Conservation (phyloP, 2,797 vertebrate species). For the Anguilla marmorata region DNA sequence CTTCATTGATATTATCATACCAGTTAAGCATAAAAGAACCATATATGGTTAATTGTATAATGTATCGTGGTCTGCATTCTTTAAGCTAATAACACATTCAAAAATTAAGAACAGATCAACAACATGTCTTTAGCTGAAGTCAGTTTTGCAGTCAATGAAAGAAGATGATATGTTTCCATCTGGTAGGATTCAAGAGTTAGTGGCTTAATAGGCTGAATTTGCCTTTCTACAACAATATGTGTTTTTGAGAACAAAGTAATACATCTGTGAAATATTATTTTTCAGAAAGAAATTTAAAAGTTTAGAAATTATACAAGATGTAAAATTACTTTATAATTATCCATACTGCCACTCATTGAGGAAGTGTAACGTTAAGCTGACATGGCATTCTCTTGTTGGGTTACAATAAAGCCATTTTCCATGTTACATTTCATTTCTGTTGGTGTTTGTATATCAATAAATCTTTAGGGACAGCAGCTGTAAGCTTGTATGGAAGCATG, state of each 20-base stretch:
- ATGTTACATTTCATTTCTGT: not conserved
- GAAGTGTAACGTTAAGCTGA: not conserved
- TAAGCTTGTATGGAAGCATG: not conserved
- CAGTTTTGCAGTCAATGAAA: not conserved
- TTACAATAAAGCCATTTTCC: not conserved
- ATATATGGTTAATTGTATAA: not conserved
- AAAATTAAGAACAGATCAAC: not conserved
- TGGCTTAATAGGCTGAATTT: not conserved
- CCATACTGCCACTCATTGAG: not conserved
- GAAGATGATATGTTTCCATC: not conserved
- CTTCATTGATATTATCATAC: not conserved
- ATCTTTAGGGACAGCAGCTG: not conserved
- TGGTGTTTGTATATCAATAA: not conserved
- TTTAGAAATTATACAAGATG: not conserved
- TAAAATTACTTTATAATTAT: not conserved
- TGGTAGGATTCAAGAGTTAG: constrained; percentile 1
- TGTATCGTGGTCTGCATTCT: not conserved
- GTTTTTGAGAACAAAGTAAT: not conserved
- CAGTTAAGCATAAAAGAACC: not conserved
- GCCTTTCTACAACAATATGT: not conserved
- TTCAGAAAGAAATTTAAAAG: not conserved
- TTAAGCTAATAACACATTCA: not conserved
- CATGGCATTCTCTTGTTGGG: not conserved
- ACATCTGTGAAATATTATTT: not conserved
- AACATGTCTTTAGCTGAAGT: not conserved